Evolutionary conservation across 2,888 invertebrate genomes (phyloP), one percentile per base, ranked within the genome.

Genomic region (Busseola fusca): DNA sequence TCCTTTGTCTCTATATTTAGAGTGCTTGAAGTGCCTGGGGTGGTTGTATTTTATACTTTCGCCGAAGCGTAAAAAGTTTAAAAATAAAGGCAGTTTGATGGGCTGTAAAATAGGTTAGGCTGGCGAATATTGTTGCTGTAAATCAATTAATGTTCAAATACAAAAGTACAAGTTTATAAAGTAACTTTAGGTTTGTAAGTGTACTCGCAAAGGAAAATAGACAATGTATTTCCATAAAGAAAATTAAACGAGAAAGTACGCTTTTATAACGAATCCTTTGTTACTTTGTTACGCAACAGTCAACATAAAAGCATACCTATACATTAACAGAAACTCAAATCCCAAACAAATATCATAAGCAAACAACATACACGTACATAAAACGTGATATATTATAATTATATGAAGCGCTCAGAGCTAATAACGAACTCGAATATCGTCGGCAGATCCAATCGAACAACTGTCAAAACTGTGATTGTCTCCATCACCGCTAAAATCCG

Each of bases 401-500:
- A 65, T 65, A 14, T 16, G 66, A 34, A 57, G 30, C 30, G 63
- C 45, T 58, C 59, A 30, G 25, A 68, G 74, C 34, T 69, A 70
- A 73, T 72, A 78, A 65, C 52, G 30, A 70, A 12, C 63, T 71
- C 48, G 10, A 57, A 69, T 56, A 74, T 67, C 62, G 14, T 50
- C 21, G 27, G 16, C 52, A 45, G 72, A 85, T 83, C 79, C 68
- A 79, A 86, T 88, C 80, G 79, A 81, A 80, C 75, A 78, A 85
- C 86, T 87, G 86, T 86, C 88, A 87, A 85, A 89, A 86, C 84
- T 85, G 85, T 83, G 81, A 83, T 86, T 87, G 81, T 86, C 72
- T 90, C 90, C 85, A 87, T 91, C 91, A 90, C 81, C 81, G 84
- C 82, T 86, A 88, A 89, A 87, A 90, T 88, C 88, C 86, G 84